These are phyloP conservation scores for Andrena trimmerana DNA, from an alignment of 2,888 invertebrate species.

Conservation along the genomic window DNA sequence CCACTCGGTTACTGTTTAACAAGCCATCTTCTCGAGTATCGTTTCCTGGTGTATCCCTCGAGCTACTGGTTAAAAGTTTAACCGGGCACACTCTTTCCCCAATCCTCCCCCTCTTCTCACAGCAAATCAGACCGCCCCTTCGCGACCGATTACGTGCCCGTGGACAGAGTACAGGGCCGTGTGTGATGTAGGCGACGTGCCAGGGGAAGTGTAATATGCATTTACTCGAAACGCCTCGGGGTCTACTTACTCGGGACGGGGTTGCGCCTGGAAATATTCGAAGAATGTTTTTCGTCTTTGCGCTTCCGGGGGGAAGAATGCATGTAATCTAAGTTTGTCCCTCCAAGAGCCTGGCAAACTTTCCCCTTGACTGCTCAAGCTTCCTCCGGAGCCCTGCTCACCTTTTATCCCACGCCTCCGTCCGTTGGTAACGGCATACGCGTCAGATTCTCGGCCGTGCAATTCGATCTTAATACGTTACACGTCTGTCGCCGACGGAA, in stretches of 20 bases:
- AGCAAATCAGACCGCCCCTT: slow-evolving; percentile 28
- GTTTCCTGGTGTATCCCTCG: slow-evolving; percentile 36
- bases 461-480: slow-evolving; percentile 25
- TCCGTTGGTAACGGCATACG: background rate
- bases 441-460: background rate
- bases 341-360: slow-evolving; percentile 14
- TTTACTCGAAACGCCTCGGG: slow-evolving; percentile 28
- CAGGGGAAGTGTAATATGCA: slow-evolving; percentile 15
- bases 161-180: background rate
- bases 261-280: slow-evolving; percentile 48
- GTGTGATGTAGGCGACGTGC: background rate
- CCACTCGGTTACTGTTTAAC: slow-evolving; percentile 60
- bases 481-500: background rate
- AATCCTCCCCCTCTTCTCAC: background rate
- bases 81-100: slow-evolving; percentile 55
- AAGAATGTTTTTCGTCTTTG: slow-evolving; percentile 45
- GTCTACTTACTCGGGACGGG: slow-evolving; percentile 39
- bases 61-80: slow-evolving; percentile 73
- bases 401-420: slow-evolving; percentile 5
- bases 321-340: slow-evolving; percentile 55
- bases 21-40: slow-evolving; percentile 65
- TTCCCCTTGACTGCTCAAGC: slow-evolving; percentile 35
- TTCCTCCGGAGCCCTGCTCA: slow-evolving; percentile 9
- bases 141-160: background rate
- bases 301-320: slow-evolving; percentile 42